phyloP scores from a whole-genome alignment of 2,888 invertebrate genomes.

The Drosophila prolongata region DNA sequence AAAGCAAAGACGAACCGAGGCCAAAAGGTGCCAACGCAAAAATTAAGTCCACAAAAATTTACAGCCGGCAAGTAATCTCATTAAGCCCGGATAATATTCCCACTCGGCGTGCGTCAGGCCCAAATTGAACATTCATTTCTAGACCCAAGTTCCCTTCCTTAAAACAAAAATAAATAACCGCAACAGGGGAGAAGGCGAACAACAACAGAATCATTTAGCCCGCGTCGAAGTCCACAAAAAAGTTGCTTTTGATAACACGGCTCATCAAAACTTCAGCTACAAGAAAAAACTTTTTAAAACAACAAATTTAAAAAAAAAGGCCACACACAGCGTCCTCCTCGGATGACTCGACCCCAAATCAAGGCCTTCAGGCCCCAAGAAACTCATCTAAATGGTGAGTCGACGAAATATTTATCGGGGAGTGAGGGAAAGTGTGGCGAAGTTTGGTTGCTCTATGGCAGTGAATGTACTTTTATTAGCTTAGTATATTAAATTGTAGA shows the following conservation, averaged over 20 bases:
- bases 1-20: conserved; percentile 24
- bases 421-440: neutral
- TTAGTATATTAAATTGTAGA: too few relatives aligned
- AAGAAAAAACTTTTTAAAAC: conserved; percentile 76
- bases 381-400: conserved; percentile 35
- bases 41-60: conserved; percentile 65
- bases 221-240: conserved; percentile 40
- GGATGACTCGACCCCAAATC: conserved; percentile 21
- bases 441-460: conserved; percentile 7
- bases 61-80: conserved; percentile 73
- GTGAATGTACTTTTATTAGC: too few relatives aligned
- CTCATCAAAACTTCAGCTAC: conserved; percentile 74
- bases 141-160: conserved; percentile 20
- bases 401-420: conserved; percentile 12
- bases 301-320: conserved; percentile 50
- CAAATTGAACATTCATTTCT: conserved; percentile 64
- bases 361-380: conserved; percentile 23
- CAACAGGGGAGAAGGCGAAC: conserved; percentile 10
- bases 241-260: conserved; percentile 62
- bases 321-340: conserved; percentile 44
- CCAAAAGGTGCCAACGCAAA: conserved; percentile 62
- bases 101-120: conserved; percentile 50
- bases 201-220: conserved; percentile 33
- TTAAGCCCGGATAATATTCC: conserved; percentile 65
- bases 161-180: conserved; percentile 25